Evolutionary conservation across 2,888 invertebrate genomes (phyloP).

Genomic region (Coleophora deauratella): DNA sequence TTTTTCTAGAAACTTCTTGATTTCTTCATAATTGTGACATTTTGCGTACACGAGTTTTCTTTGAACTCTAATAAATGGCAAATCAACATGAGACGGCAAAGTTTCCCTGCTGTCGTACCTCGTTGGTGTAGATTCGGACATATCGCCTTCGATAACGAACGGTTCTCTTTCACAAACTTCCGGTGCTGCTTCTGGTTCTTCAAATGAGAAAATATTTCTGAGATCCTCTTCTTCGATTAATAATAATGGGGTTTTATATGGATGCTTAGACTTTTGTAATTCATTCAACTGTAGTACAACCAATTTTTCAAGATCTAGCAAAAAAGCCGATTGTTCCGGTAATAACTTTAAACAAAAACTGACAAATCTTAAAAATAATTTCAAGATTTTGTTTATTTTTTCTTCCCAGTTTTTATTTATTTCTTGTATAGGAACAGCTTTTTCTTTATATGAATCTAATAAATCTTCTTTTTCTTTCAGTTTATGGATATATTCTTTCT

Average conservation of each 20-base stretch:
- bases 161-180: constrained; percentile 39
- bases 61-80: constrained; percentile 42
- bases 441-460: constrained; percentile 31
- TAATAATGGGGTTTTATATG: constrained; percentile 28
- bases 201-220: constrained; percentile 38
- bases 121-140: constrained; percentile 32
- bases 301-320: constrained; percentile 58
- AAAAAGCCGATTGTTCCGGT: constrained; percentile 58
- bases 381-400: constrained; percentile 50
- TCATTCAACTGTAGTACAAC: constrained; percentile 58
- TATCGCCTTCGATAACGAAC: constrained; percentile 46
- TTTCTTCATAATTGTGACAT: constrained; percentile 50
- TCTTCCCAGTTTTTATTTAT: constrained; percentile 55
- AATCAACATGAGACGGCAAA: constrained; percentile 42
- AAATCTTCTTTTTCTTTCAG: constrained; percentile 38
- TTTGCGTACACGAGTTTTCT: constrained; percentile 55
- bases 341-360: constrained; percentile 54
- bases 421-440: constrained; percentile 31
- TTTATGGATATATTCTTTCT: constrained; percentile 36
- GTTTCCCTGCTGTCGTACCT: constrained; percentile 52
- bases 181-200: constrained; percentile 17
- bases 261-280: constrained; percentile 43
- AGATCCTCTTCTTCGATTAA: constrained; percentile 34
- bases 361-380: constrained; percentile 56
- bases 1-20: constrained; percentile 43